Evolutionary conservation across 2,888 invertebrate genomes (phyloP).

Genomic region (Pelosia muscerda): DNA sequence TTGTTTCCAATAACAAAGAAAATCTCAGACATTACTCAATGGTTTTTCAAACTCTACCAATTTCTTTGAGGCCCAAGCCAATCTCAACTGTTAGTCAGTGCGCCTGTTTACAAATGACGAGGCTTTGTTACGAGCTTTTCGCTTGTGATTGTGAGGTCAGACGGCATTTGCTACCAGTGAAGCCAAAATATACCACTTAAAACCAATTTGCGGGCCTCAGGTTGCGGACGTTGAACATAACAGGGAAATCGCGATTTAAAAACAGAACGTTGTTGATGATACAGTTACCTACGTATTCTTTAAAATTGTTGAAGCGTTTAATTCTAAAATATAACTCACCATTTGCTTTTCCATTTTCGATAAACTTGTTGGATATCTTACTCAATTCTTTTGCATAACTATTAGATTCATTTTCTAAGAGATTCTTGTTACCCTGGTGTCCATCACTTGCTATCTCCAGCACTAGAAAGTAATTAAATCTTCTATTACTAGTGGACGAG

Average conservation of each 20-base stretch:
- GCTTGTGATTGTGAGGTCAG: too few species aligned
- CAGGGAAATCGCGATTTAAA: too few species aligned
- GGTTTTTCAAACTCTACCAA: not conserved
- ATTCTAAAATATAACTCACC: slow-evolving; percentile 53
- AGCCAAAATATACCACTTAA: too few species aligned
- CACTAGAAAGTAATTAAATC: slow-evolving; percentile 70
- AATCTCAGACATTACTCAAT: not conserved
- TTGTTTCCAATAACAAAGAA: not conserved
- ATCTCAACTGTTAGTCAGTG: too few species aligned
- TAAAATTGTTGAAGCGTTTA: not conserved
- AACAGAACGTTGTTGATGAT: too few species aligned
- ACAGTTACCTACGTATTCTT: not conserved
- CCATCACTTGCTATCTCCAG: slow-evolving; percentile 88
- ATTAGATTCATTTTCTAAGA: slow-evolving; percentile 74
- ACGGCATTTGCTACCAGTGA: too few species aligned
- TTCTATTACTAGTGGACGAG: not conserved
- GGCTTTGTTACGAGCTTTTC: too few species aligned
- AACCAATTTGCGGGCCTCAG: too few species aligned
- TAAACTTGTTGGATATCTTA: slow-evolving; percentile 70
- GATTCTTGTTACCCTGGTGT: slow-evolving; percentile 76
- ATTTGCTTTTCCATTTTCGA: slow-evolving; percentile 64
- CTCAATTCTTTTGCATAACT: slow-evolving; percentile 77
- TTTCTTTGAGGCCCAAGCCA: too few species aligned
- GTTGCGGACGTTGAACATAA: too few species aligned
- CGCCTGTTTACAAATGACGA: too few species aligned